Percentiles rank a stretch among this genome's conserved stretches.
phyloP scores from a whole-genome alignment of 2,113 vertebrate species.

The Turnix velox region DNA sequence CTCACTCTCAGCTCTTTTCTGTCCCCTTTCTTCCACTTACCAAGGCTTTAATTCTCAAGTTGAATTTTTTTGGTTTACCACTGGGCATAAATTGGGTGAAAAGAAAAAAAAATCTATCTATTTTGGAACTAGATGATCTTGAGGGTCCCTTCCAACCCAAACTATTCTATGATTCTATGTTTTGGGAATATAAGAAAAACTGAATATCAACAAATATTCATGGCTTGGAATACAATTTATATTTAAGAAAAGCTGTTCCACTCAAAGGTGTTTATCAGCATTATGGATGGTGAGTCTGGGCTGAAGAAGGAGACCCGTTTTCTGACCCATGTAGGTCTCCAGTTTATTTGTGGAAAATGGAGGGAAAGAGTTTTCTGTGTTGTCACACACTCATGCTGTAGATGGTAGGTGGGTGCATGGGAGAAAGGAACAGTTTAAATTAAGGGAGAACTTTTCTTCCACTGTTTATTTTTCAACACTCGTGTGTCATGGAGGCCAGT shows the following conservation, averaged over 20 bases:
- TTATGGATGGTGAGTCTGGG: neutral
- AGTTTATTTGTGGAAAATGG: neutral
- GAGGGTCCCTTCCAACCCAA: too few relatives aligned
- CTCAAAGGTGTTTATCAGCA: neutral
- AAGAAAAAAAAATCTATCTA: neutral
- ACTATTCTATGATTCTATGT: too few relatives aligned
- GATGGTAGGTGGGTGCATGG: neutral
- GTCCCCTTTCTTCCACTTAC: neutral
- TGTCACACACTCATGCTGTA: neutral
- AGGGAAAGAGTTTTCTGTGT: neutral
- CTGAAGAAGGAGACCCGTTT: neutral
- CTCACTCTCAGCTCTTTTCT: neutral
- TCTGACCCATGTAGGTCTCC: neutral
- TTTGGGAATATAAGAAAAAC: neutral
- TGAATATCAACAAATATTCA: neutral
- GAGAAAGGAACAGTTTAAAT: constrained; percentile 27
- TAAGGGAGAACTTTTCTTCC: neutral
- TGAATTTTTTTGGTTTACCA: neutral
- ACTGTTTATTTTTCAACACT: constrained; percentile 44
- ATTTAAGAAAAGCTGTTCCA: neutral
- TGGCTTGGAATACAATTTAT: neutral
- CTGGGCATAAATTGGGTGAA: neutral
- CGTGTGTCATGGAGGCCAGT: neutral
- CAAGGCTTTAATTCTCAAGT: neutral
- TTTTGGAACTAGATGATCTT: too few relatives aligned